Evolutionary conservation across 1,140 invertebrate genomes (phyloP), one percentile per base, ranked within the genome.

Genomic region (Venturia canescens): DNA sequence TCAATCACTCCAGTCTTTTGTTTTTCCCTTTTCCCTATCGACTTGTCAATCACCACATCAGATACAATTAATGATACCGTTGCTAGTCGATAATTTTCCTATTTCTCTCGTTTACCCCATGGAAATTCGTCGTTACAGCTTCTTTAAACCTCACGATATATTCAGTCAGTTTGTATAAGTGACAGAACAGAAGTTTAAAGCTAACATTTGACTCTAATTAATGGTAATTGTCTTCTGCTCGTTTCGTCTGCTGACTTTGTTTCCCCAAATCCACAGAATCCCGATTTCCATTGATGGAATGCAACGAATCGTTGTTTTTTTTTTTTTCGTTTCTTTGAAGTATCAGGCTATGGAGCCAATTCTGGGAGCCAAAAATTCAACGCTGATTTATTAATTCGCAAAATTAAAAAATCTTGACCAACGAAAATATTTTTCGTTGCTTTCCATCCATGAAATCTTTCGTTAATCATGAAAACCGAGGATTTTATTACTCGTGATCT

Each of bases 1-100:
- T 66, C 60, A 21, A 23, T 27, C 18, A 15, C n/a, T 66, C 26
- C 60, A 13, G 3, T 21, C 2, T 11, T 66, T 66, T 23, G 9
- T 13, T 21, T n/a, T 53, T 3, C n/a, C 50, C 15, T 13, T 53
- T n/a, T 53, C 15, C 15, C 3, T 69, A 31, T 69, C 29, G 66
- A 69, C 26, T 69, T 16, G 31, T 69, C 66, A 31, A n/a, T 11
- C 31, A 34, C 31, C 3, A 69, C 66, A 69, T 69, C 66, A 69
- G 66, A 27, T 69, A 69, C 66, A 7, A 23, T 23, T 69, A 23
- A 69, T 31, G 66, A 31, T 69, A 31, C 66, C 27, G 23, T 29
- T 31, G 66, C 29, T 69, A 29, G 16, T 69, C 1, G 11, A 27
- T 13, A 53, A 5, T 53, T 53, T 53, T 11, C 50, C 15, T 53